Base-by-base conservation (phyloP, 1,140 invertebrate species). In the Cecropterus lyciades region DNA sequence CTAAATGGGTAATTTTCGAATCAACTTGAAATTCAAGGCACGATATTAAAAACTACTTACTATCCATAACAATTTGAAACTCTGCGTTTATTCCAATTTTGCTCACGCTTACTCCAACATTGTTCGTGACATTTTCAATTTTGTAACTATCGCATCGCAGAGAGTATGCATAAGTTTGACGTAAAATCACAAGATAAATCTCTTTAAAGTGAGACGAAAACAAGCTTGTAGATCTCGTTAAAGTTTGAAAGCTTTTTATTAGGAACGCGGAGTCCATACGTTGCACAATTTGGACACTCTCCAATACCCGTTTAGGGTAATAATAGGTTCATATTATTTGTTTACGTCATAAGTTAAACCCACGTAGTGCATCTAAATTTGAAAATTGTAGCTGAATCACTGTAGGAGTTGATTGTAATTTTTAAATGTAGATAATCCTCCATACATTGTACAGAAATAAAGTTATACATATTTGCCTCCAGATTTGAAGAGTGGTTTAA, bases 271-370 rank as follows among this genome's bases (percentile, higher is more conserved):
- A 33, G 43, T 59, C 42, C 56, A 59, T 48, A 59, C 14, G 52
- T 48, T 59, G 56, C 42, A 48, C 45, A 33, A 1, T 46, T 59
- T 59, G 56, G 56, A 46, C 56, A 13, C 11, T 46, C 43, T 43
- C 56, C 56, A 59, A 30, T 43, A 45, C 56, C 56, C 42, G 46
- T 59, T 59, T 59, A 59, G 42, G 56, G 43, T n/a, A n/a, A n/a
- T 46, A 57, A 59, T 43, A 56, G 53, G 16, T 46, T 46, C 42
- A 46, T 27, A 45, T 59, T 46, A 59, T 15, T 15, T 10, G n/a
- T 59, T 46, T 16, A 11, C 10, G 17, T 43, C 46, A 59, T 27
- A 13, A 24, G 16, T 14, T 14, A 16, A 8, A 4, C 51, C 14
- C 30, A 53, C 27, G 14, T 53, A 37, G 17, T 1, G 0, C 17